Conservation (phyloP, 1,140 invertebrate species). For the Zaprionus kolodkinae region DNA sequence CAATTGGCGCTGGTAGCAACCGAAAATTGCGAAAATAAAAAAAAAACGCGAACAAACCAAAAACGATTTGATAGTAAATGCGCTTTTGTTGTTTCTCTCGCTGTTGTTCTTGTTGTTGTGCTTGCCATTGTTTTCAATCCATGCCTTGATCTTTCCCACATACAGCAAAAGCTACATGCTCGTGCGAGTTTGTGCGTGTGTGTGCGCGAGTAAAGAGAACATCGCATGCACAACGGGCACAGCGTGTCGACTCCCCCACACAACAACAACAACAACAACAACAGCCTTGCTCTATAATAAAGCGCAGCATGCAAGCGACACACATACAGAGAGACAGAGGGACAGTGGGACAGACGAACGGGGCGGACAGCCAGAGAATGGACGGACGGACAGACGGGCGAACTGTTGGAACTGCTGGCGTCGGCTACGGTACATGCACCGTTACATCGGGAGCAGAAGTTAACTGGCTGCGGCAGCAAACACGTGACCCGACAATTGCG, state of each 20-base stretch:
- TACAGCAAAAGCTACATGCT: slow-evolving; percentile 35
- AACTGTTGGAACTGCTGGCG: slow-evolving; percentile 3
- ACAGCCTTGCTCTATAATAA: slow-evolving; percentile 53
- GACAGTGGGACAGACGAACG: slow-evolving; percentile 9
- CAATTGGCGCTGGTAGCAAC: slow-evolving; percentile 1
- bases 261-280: slow-evolving; percentile 37
- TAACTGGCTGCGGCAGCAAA: slow-evolving; percentile 75
- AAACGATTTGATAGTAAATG: slow-evolving; percentile 53
- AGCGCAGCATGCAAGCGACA: slow-evolving; percentile 76
- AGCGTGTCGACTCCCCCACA: slow-evolving; percentile 58
- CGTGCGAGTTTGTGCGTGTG: not conserved
- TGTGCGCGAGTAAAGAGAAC: slow-evolving; percentile 37
- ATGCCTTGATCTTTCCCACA: slow-evolving; percentile 79
- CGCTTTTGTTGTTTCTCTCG: slow-evolving; percentile 47
- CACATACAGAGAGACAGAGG: slow-evolving; percentile 39
- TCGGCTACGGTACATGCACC: slow-evolving; percentile 65
- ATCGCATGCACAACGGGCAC: slow-evolving; percentile 66
- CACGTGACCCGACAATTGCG: slow-evolving; percentile 79
- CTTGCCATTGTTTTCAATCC: slow-evolving; percentile 59
- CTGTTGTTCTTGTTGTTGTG: slow-evolving; percentile 49
- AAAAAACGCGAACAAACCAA: slow-evolving; percentile 5
- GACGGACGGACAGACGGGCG: slow-evolving; percentile 15
- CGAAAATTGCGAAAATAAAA: slow-evolving; percentile 15
- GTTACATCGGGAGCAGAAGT: slow-evolving; percentile 80
- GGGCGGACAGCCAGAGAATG: not conserved